Percentiles rank a stretch among this genome's conserved stretches.
phyloP scores from a whole-genome alignment of 2,113 vertebrate species.

The Eurypyga helias region DNA sequence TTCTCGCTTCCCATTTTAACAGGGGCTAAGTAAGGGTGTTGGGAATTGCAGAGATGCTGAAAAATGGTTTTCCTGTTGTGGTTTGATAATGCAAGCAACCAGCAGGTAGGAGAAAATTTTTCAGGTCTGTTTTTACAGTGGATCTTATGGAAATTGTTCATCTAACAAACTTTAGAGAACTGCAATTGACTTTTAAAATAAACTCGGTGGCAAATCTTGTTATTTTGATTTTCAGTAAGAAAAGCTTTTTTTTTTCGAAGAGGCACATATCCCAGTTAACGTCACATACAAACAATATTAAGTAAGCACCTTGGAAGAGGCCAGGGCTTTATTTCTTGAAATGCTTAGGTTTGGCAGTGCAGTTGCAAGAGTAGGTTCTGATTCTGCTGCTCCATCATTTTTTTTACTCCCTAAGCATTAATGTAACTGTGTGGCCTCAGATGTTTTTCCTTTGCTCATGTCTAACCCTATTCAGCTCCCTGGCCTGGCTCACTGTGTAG shows the following conservation, averaged over 20 bases:
- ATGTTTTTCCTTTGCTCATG: accelerated
- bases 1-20: neutral
- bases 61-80: neutral
- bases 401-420: neutral
- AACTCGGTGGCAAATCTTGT: neutral
- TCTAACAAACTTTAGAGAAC: neutral
- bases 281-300: neutral
- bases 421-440: neutral
- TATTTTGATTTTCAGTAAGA: neutral
- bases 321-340: neutral
- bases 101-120: neutral
- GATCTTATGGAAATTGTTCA: neutral
- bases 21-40: neutral
- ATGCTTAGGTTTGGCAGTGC: neutral
- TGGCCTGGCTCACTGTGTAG: neutral
- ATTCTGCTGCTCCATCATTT: neutral
- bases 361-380: neutral
- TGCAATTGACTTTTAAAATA: neutral
- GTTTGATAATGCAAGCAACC: neutral
- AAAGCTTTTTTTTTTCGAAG: neutral
- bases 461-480: neutral
- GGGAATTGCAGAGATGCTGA: neutral
- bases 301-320: neutral
- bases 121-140: neutral
- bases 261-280: neutral